Base-by-base conservation (phyloP, 2,797 vertebrate species). In the Adelosebastes latens region DNA sequence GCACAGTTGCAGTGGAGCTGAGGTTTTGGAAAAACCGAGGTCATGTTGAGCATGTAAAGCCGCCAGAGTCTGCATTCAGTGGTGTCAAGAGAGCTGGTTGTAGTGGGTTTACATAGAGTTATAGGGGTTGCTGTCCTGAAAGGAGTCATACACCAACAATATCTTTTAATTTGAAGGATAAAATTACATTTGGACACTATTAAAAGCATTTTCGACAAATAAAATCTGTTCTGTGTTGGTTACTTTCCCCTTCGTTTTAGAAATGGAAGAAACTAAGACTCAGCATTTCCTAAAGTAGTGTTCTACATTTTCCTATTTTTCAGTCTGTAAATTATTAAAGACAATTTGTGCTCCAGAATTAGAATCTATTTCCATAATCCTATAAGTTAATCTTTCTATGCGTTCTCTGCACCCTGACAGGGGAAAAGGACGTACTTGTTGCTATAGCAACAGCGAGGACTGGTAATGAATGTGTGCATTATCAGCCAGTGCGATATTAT, bases 311-410 rank as follows among this genome's bases (percentile, higher is more conserved):
- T 65, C 71, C 69, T 66, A 12, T 62, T 81, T 75, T 87, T 42
- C 59, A 32, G 36, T 59, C 75, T 13, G 52, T 84, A 66, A 87
- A 89, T 89, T 77, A 86, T 90, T 88, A 77, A 88, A 78, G 61
- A 86, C 69, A 68, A 84, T 87, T 88, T 78, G 20, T 66, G 20
- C 60, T 82, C 84, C 75, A 86, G 82, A 91, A 90, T 92, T 93
- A 91, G 84, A 94, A 88, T 90, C 63, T 68, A 77, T 93, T 92
- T 93, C 82, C 84, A 83, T 93, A 92, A 92, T 91, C 87, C 86
- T 85, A 77, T 93, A 92, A 89, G 24, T 93, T 88, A 88, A 91
- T 93, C 88, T 87, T 81, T 90, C 73, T 63, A 69, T 88, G 85
- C 61, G 6, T 91, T 82, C 74, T n/a, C 74, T 25, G 71, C 76